Evolutionary conservation across 2,113 vertebrate species (phyloP).

Genomic region (Excalfactoria chinensis): DNA sequence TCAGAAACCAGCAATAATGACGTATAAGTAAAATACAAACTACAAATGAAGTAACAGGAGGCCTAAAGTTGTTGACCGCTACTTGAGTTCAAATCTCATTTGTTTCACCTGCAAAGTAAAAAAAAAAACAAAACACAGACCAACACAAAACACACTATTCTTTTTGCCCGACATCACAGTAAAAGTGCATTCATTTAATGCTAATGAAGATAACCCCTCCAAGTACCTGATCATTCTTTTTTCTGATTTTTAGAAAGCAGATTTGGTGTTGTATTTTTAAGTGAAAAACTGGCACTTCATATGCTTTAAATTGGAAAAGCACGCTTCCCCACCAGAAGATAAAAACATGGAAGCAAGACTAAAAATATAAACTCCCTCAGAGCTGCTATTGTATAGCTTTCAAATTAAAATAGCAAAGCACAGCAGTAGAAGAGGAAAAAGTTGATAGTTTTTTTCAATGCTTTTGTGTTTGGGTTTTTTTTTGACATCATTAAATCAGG

Average conservation of each 20-base stretch:
- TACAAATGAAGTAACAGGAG: conserved; percentile 9
- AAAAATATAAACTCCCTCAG: conserved; percentile 21
- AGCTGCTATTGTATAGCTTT: neutral
- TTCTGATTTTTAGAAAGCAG: neutral
- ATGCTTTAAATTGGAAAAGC: conserved; percentile 31
- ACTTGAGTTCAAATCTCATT: neutral
- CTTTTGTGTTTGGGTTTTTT: neutral
- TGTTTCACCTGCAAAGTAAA: conserved; percentile 14
- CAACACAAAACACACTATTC: neutral
- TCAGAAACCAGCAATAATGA: neutral
- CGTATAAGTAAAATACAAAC: neutral
- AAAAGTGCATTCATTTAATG: conserved; percentile 25
- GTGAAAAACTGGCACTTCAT: conserved; percentile 7
- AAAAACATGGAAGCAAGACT: conserved; percentile 13
- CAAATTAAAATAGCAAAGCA: conserved; percentile 33
- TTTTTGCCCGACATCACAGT: neutral
- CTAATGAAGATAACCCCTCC: neutral
- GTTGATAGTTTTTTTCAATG: conserved; percentile 10
- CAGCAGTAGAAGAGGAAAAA: neutral
- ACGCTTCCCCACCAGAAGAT: conserved; percentile 4
- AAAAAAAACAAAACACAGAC: neutral
- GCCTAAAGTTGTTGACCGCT: conserved; percentile 20
- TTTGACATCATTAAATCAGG: neutral
- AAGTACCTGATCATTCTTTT: neutral
- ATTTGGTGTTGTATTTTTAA: conserved; percentile 1